Evolutionary conservation across 2,113 vertebrate species (phyloP), one percentile per base, ranked within the genome.

Genomic region (Gallinago undulata): DNA sequence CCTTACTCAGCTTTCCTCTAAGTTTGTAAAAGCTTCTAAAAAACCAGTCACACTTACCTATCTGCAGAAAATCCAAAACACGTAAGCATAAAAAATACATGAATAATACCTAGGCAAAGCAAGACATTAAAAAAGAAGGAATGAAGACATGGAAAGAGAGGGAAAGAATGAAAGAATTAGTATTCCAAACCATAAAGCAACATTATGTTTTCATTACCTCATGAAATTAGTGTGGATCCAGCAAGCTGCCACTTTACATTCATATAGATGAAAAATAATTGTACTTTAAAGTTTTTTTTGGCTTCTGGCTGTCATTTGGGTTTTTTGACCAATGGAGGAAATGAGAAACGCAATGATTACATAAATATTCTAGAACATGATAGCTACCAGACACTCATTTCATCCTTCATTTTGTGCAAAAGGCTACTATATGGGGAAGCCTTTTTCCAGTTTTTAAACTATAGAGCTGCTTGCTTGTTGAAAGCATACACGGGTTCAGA

Each of bases 11-110:
- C 18, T 77, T 85, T 93, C 31, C 7, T 73, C 14, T 64, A 25
- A 31, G 59, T 75, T 82, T 35, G 3, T 69, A 76, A 68, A 81
- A 83, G 2, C 13, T 83, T 73, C 55, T 68, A 19, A 60, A 60
- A 68, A 62, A 10, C 0, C 8, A 2, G 9, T 51, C 16, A n/a
- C 35, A 25, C 3, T 9, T 73, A 25, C 12, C 12, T 73, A 80
- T 6, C 11, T 72, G 27, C 12, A 48, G 5, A 15, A 37, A 72
- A 64, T 79, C 22, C 23, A 74, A 80, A 87, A 30, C 16, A 33
- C 1, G 0, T 18, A 59, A 91, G 4, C 19, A 64, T 62, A 53
- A n/a, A 41, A 79, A 37, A 22, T 4, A 3, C 2, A 8, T 13
- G 1, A 31, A 17, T 30, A 82, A 78, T 47, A 50, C 3, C 62